Evolutionary conservation across 2,888 invertebrate genomes (phyloP).

Genomic region (Rhodophaea formosa): DNA sequence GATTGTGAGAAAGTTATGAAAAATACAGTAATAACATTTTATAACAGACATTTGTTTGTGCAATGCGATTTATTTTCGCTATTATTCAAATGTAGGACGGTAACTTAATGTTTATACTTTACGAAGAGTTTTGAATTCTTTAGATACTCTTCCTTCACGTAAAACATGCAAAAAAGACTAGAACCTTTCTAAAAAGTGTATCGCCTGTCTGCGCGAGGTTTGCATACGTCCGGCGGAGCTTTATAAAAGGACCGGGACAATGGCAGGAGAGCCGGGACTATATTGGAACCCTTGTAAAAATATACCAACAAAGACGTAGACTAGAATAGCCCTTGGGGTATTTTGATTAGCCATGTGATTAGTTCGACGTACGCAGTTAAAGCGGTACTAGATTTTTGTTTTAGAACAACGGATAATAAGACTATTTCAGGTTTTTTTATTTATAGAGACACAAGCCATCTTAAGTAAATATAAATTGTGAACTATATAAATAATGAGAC

Average conservation of each 20-base stretch:
- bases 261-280: conserved; percentile 44
- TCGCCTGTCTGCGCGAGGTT: conserved; percentile 19
- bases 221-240: conserved; percentile 32
- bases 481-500: too few species aligned
- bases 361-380: neutral
- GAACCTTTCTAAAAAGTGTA: neutral
- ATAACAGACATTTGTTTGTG: too few species aligned
- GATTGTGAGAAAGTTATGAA: neutral
- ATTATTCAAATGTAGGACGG: too few species aligned
- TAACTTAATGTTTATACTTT: too few species aligned
- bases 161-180: neutral
- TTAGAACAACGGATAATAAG: neutral
- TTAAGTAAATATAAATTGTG: too few species aligned
- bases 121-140: too few species aligned
- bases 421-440: too few species aligned
- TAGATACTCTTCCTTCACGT: neutral
- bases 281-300: conserved; percentile 60
- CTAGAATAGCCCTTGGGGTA: conserved; percentile 43
- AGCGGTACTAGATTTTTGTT: neutral
- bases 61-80: too few species aligned
- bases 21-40: too few species aligned
- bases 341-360: conserved; percentile 21
- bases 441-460: too few species aligned
- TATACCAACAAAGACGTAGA: conserved; percentile 55
- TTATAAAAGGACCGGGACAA: conserved; percentile 58